Evolutionary conservation across 1,140 invertebrate genomes (phyloP).

Genomic region (Palaemon carinicauda): DNA sequence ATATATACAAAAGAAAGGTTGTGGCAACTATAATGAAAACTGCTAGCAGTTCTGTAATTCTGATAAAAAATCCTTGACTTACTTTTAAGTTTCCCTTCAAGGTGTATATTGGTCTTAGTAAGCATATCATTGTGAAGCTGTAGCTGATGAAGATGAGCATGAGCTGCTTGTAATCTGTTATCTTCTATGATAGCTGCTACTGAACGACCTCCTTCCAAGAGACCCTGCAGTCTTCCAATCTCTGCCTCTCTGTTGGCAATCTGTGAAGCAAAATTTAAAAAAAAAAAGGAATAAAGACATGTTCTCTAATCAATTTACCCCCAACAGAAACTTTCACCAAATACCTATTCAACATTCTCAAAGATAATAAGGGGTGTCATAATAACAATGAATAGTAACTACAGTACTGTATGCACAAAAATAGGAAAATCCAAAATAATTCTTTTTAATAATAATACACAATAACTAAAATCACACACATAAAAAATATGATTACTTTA

Average conservation of each 20-base stretch:
- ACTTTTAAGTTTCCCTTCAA: constrained; percentile 54
- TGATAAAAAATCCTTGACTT: neutral
- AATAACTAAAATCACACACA: too few relatives aligned
- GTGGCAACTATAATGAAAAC: too few relatives aligned
- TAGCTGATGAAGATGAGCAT: constrained; percentile 51
- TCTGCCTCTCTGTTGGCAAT: constrained; percentile 30
- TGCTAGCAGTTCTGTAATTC: neutral
- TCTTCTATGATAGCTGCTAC: constrained; percentile 37
- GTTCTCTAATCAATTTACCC: too few relatives aligned
- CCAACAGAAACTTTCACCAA: too few relatives aligned
- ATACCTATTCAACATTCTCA: too few relatives aligned
- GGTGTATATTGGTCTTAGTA: constrained; percentile 45
- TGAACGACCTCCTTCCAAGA: constrained; percentile 38
- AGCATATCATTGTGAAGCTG: constrained; percentile 51
- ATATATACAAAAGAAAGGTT: too few relatives aligned
- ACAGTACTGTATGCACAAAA: too few relatives aligned
- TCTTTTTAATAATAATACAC: too few relatives aligned
- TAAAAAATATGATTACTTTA: too few relatives aligned
- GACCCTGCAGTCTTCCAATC: constrained; percentile 27
- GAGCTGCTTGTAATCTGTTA: constrained; percentile 41
- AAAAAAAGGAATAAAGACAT: neutral
- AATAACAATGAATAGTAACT: too few relatives aligned
- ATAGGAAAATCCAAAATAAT: too few relatives aligned
- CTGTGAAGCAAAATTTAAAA: neutral
- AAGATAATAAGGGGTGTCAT: too few relatives aligned